Conservation (phyloP, 2,888 invertebrate genomes). For the Cosmorhoe ocellata region DNA sequence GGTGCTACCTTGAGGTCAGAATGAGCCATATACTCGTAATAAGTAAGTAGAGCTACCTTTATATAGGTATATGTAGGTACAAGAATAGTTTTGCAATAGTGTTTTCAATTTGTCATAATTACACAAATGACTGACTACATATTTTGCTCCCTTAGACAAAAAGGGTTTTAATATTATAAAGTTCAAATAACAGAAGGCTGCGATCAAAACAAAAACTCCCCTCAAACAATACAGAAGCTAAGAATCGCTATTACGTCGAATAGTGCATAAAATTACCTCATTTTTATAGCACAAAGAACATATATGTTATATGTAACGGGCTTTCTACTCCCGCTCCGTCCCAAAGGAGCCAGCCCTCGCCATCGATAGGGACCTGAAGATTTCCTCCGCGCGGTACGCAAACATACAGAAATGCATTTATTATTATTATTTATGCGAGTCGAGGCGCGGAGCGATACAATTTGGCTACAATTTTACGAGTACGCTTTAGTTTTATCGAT, state of each 20-base stretch:
- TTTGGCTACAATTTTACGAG: slow-evolving; percentile 68
- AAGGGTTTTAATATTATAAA: neutral
- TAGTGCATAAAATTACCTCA: slow-evolving; percentile 77
- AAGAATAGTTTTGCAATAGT: no score
- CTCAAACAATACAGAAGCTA: slow-evolving; percentile 30
- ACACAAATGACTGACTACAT: no score
- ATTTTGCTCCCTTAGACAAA: neutral
- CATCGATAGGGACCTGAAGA: slow-evolving; percentile 54
- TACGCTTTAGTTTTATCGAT: slow-evolving; percentile 68
- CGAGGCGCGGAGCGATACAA: slow-evolving; percentile 62
- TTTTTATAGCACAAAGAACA: slow-evolving; percentile 65
- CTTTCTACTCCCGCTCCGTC: slow-evolving; percentile 42
- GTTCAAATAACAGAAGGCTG: slow-evolving; percentile 16
- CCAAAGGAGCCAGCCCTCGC: slow-evolving; percentile 58
- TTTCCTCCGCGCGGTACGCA: slow-evolving; percentile 50
- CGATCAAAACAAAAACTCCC: slow-evolving; percentile 28
- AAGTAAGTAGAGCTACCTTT: no score
- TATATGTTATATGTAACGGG: slow-evolving; percentile 56
- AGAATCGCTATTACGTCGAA: slow-evolving; percentile 46
- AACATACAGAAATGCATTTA: slow-evolving; percentile 65
- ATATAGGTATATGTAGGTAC: no score
- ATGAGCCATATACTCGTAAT: no score
- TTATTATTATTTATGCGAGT: slow-evolving; percentile 69
- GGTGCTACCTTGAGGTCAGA: no score
- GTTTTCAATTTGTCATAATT: no score